Conservation (phyloP, 2,888 invertebrate species). For the Phrixothrix hirtus region DNA sequence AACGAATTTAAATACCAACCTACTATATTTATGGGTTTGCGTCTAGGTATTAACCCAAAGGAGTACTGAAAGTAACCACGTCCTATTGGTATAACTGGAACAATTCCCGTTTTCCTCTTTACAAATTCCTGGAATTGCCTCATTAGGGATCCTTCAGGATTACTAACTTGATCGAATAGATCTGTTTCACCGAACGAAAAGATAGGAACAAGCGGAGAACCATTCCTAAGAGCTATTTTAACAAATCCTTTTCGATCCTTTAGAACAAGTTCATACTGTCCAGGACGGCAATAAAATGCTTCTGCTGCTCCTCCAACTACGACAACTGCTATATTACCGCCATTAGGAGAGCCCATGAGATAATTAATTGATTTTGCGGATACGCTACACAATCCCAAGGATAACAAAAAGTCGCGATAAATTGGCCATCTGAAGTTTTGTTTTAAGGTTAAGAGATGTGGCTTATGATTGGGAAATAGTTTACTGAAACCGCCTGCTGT, state of each 20-base stretch:
- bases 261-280: constrained; percentile 71
- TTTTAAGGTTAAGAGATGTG: constrained; percentile 61
- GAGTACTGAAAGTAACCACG: constrained; percentile 91
- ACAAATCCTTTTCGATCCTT: constrained; percentile 70
- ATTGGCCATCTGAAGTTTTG: constrained; percentile 74
- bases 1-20: constrained; percentile 63
- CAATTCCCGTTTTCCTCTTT: constrained; percentile 70
- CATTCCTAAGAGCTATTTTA: constrained; percentile 54
- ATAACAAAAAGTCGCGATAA: constrained; percentile 67
- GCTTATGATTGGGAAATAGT: constrained; percentile 59
- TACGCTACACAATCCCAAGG: constrained; percentile 62
- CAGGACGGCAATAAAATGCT: constrained; percentile 80
- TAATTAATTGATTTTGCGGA: constrained; percentile 69
- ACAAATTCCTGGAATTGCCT: constrained; percentile 70
- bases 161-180: constrained; percentile 74
- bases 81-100: constrained; percentile 76
- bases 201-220: constrained; percentile 82
- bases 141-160: constrained; percentile 59
- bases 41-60: constrained; percentile 81
- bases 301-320: constrained; percentile 91
- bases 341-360: constrained; percentile 59
- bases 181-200: constrained; percentile 91
- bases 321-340: constrained; percentile 70
- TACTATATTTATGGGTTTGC: constrained; percentile 81
- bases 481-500: constrained; percentile 60